These are phyloP conservation scores for Moxostoma hubbsi DNA, from an alignment of 2,797 vertebrate species.

Conservation along the genomic window DNA sequence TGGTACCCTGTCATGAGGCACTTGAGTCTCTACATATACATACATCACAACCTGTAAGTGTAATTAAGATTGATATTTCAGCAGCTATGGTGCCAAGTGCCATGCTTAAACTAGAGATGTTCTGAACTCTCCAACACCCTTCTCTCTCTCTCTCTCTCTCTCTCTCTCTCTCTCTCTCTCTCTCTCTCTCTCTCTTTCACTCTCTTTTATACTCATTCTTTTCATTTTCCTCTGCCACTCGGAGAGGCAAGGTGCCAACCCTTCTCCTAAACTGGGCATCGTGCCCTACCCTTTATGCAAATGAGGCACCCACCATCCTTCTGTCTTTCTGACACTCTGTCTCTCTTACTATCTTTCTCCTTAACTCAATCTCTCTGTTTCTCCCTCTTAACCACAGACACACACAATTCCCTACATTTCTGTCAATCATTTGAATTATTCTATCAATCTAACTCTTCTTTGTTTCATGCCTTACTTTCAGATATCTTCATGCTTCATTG, in stretches of 20 bases:
- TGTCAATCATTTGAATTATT: constrained; percentile 8
- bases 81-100: constrained; percentile 19
- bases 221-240: constrained; percentile 79
- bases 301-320: constrained; percentile 70
- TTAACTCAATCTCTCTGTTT: not conserved
- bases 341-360: constrained; percentile 7
- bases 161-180: constrained; percentile 65
- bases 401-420: constrained; percentile 34
- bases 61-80: constrained; percentile 44
- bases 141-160: constrained; percentile 61
- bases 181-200: constrained; percentile 61
- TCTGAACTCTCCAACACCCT: constrained; percentile 33
- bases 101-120: constrained; percentile 48
- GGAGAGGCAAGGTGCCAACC: constrained; percentile 78
- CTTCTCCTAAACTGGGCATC: constrained; percentile 80
- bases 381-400: not conserved
- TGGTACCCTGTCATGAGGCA: not conserved
- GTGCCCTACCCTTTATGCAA: constrained; percentile 84
- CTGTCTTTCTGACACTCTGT: constrained; percentile 44
- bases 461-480: not conserved
- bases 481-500: not conserved
- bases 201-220: constrained; percentile 72
- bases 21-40: constrained; percentile 19
- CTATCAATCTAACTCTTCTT: not conserved
- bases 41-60: constrained; percentile 51